Evolutionary conservation across 2,113 vertebrate genomes (phyloP).

Genomic region (Clarias gariepinus): DNA sequence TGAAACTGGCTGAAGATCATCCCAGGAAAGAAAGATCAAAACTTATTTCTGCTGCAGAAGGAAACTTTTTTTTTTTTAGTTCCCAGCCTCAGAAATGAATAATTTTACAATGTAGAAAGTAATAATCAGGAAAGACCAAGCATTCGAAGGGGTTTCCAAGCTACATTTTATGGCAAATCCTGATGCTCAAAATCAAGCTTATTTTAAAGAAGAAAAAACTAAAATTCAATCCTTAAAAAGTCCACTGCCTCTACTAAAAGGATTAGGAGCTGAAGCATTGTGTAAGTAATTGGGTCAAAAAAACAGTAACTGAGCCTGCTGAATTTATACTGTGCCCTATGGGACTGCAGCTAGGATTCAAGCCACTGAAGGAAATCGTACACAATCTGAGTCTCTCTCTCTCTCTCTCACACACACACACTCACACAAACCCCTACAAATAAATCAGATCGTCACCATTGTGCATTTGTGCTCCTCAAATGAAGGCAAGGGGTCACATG

Average conservation of each 20-base stretch:
- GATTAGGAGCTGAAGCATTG: conserved; percentile 34
- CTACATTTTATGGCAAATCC: no score
- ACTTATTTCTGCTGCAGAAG: no score
- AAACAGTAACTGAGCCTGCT: conserved; percentile 56
- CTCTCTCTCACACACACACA: background rate
- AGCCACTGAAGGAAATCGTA: conserved; percentile 28
- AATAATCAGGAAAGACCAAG: no score
- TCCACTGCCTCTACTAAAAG: conserved; percentile 18
- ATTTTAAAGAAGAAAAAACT: background rate
- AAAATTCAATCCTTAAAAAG: background rate
- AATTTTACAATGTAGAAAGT: no score
- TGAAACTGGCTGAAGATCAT: no score
- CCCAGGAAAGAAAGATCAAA: no score
- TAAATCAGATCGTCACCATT: conserved; percentile 64
- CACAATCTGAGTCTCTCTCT: conserved; percentile 41
- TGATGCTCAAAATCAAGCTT: background rate
- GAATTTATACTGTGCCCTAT: conserved; percentile 50
- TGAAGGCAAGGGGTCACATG: conserved; percentile 50
- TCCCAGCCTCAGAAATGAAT: no score
- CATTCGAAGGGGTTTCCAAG: no score
- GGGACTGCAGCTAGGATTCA: conserved; percentile 51
- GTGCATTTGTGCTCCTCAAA: conserved; percentile 34
- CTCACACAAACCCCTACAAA: conserved; percentile 59
- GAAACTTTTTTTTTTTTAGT: no score
- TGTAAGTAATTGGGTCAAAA: conserved; percentile 41